phyloP scores from a whole-genome alignment of 2,113 vertebrate species.

The Bambusicola thoracicus region DNA sequence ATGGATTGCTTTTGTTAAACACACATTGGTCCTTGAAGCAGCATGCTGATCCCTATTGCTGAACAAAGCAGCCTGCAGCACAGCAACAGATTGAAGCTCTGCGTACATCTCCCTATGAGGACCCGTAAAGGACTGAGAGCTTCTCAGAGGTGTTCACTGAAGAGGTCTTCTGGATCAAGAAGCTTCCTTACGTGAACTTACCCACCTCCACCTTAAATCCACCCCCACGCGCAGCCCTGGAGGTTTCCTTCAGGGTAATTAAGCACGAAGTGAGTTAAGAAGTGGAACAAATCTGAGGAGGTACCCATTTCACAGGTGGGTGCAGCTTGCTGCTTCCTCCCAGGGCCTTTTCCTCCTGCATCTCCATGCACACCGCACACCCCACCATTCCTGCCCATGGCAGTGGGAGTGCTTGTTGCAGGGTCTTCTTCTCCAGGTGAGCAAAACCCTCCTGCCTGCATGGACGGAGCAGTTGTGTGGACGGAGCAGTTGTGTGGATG shows the following conservation, averaged over 20 bases:
- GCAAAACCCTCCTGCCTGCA: neutral
- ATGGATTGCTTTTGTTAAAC: too few species aligned
- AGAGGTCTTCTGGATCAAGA: neutral
- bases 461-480: neutral
- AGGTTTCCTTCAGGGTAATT: slow-evolving; percentile 39
- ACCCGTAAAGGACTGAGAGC: rapidly evolving
- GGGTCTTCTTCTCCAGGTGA: neutral
- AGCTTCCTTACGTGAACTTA: neutral
- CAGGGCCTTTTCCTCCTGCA: neutral
- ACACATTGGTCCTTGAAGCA: too few species aligned
- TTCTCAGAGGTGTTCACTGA: neutral
- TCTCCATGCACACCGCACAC: neutral
- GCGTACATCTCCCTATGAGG: neutral
- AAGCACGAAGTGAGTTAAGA: neutral
- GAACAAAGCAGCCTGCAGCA: too few species aligned
- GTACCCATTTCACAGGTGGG: slow-evolving; percentile 1
- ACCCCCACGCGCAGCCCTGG: neutral
- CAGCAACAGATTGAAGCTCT: neutral
- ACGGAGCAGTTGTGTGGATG: neutral
- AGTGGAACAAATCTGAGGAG: slow-evolving; percentile 33
- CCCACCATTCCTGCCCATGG: neutral
- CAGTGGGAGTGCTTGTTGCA: neutral
- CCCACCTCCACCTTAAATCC: neutral
- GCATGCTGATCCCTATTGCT: too few species aligned
- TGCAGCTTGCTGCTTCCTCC: slow-evolving; percentile 3